These are phyloP conservation scores for Suncus etruscus DNA, from an alignment of 2,113 vertebrate species.

Conservation along the genomic window DNA sequence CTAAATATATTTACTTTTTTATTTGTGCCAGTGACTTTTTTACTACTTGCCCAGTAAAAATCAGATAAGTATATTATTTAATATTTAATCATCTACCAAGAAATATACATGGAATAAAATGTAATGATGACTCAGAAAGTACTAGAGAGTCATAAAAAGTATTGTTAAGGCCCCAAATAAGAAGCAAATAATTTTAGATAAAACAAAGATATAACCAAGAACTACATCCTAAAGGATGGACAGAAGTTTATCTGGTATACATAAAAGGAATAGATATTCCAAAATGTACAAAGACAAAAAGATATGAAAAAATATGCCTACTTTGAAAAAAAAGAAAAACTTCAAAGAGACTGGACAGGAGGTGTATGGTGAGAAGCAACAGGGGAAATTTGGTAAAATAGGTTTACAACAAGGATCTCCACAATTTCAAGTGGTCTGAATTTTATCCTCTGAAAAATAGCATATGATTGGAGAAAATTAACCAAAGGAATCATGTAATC, in stretches of 20 bases:
- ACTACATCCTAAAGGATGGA: slow-evolving; percentile 12
- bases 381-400: neutral
- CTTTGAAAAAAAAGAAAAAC: slow-evolving; percentile 26
- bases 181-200: slow-evolving; percentile 25
- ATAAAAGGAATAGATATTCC: slow-evolving; percentile 3
- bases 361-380: neutral
- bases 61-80: slow-evolving; percentile 14
- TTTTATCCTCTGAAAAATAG: slow-evolving; percentile 58
- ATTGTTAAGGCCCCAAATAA: neutral
- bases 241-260: slow-evolving; percentile 34
- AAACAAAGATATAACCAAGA: neutral
- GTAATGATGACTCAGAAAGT: slow-evolving; percentile 16
- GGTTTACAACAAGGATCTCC: slow-evolving; percentile 15
- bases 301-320: neutral
- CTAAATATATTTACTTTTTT: slow-evolving; percentile 51
- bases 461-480: slow-evolving; percentile 59
- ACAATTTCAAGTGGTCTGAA: slow-evolving; percentile 54
- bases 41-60: slow-evolving; percentile 44
- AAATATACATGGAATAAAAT: slow-evolving; percentile 49
- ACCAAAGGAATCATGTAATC: slow-evolving; percentile 2
- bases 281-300: slow-evolving; percentile 30
- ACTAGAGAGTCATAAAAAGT: slow-evolving; percentile 11
- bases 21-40: neutral
- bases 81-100: neutral
- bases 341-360: slow-evolving; percentile 18